Evolutionary conservation across 2,797 vertebrate species (phyloP), one percentile per base, ranked within the genome.

Genomic region (Onychomys leucogaster): DNA sequence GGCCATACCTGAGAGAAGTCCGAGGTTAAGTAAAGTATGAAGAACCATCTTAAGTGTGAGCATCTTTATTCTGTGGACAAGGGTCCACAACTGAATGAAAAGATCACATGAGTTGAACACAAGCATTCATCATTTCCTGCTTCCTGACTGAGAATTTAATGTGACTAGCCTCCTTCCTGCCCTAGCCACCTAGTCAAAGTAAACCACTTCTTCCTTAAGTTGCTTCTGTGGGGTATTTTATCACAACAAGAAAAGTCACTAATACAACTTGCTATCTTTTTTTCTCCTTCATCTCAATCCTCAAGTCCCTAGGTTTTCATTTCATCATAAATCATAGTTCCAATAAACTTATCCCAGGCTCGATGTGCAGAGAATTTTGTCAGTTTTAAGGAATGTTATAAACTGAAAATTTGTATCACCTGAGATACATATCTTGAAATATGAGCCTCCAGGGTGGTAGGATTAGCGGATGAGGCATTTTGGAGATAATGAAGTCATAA

Each of bases 51-150:
- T 34, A 89, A 34, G 37, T 61, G 19, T 23, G 6, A 21, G 29
- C 37, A 32, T 27, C 25, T 19, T 9, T 41, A 32, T 57, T 73
- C 52, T 37, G 29, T 11, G 7, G 34, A 1, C 13, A 0, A 0
- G 12, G 0, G 10, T 43, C 52, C 37, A 59, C 27, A 89, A 16
- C 55, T 61, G 41, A 76, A 21, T 25, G 11, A 34, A 61, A 76
- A 46, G 55, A 76, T 43, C 21, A 43, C 1, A 16, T 43, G 2
- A 43, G 11, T 5, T 76, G 11, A 61, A 19, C 69, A 13, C 29
- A 61, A 32, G 37, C 3, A 61, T 76, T 76, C 27, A 46, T 16
- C 5, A 59, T 4, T 57, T 5, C 37, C 52, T 75, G 52, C 27
- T 43, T 88, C 27, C 27, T 75, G n/a, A 75, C 52, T 23, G 67